Conservation (phyloP, 2,888 invertebrate genomes). For the Heliconius erato region DNA sequence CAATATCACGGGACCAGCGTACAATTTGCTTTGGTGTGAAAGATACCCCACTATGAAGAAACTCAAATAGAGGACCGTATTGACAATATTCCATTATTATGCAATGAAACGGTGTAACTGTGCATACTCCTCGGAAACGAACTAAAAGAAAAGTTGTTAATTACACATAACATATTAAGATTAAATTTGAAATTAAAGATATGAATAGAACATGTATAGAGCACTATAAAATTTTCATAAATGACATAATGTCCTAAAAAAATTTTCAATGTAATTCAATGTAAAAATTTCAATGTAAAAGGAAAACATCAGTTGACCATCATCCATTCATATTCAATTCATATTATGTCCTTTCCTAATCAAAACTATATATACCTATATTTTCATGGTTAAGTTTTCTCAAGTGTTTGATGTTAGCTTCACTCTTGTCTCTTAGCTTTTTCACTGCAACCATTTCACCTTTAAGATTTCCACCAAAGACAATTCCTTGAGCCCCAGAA, state of each 20-base stretch:
- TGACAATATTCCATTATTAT: conserved; percentile 99
- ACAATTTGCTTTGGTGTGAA: conserved; percentile 95
- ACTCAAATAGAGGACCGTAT: conserved; percentile 96
- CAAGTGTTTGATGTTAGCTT: conserved; percentile 96
- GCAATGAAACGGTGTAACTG: conserved; percentile 95
- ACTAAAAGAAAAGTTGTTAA: conserved; percentile 59
- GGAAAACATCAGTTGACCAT: no score
- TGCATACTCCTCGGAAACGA: conserved; percentile 95
- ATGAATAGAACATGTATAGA: no score
- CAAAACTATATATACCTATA: conserved; percentile 82
- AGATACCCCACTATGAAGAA: conserved; percentile 92
- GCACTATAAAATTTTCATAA: no score
- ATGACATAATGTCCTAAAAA: no score
- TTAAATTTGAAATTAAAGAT: no score
- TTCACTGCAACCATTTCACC: conserved; percentile 97
- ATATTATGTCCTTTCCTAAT: background rate
- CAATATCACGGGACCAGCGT: conserved; percentile 98
- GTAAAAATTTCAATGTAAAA: no score
- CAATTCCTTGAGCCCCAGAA: conserved; percentile 98
- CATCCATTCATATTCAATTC: background rate
- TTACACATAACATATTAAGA: background rate
- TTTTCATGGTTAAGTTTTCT: conserved; percentile 97
- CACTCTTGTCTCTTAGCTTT: conserved; percentile 95
- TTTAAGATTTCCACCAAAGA: conserved; percentile 94
- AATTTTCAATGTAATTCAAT: no score